Percentiles rank a stretch among this genome's conserved stretches.
These are phyloP conservation scores for Palloptera scutellata DNA, from an alignment of 2,888 invertebrate genomes.

Conservation along the genomic window DNA sequence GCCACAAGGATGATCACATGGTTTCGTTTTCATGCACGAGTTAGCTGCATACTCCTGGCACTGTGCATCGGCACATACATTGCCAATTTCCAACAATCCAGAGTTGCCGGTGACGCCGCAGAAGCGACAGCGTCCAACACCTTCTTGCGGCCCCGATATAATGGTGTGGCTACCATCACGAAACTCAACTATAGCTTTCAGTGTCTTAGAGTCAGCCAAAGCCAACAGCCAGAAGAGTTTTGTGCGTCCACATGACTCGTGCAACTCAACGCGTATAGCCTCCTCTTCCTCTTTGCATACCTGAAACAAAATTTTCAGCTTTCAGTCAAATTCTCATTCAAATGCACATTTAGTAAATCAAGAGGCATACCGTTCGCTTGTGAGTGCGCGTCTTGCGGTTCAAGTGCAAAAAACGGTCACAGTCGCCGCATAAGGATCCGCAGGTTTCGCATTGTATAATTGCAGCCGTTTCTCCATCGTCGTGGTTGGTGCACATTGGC, in stretches of 20 bases:
- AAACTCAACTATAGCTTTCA: slow-evolving; percentile 91
- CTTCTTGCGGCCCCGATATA: slow-evolving; percentile 64
- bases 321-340: not conserved
- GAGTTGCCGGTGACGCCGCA: slow-evolving; percentile 86
- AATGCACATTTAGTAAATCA: not conserved
- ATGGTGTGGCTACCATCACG: slow-evolving; percentile 73
- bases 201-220: slow-evolving; percentile 89
- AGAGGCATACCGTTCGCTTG: slow-evolving; percentile 68
- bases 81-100: slow-evolving; percentile 88
- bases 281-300: slow-evolving; percentile 94
- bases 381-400: slow-evolving; percentile 87
- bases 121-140: slow-evolving; percentile 85
- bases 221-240: slow-evolving; percentile 95
- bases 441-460: slow-evolving; percentile 92
- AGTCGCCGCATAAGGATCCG: slow-evolving; percentile 93
- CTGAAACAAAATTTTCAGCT: slow-evolving; percentile 37
- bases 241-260: slow-evolving; percentile 94
- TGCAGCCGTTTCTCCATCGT: slow-evolving; percentile 91
- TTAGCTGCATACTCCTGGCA: slow-evolving; percentile 76
- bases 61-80: slow-evolving; percentile 92
- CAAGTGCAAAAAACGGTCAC: slow-evolving; percentile 93
- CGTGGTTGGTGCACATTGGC: slow-evolving; percentile 94
- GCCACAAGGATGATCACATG: slow-evolving; percentile 93
- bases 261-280: slow-evolving; percentile 95
- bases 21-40: slow-evolving; percentile 83